Base-by-base conservation (phyloP, 1,140 invertebrate genomes). In the Vanessa atalanta region DNA sequence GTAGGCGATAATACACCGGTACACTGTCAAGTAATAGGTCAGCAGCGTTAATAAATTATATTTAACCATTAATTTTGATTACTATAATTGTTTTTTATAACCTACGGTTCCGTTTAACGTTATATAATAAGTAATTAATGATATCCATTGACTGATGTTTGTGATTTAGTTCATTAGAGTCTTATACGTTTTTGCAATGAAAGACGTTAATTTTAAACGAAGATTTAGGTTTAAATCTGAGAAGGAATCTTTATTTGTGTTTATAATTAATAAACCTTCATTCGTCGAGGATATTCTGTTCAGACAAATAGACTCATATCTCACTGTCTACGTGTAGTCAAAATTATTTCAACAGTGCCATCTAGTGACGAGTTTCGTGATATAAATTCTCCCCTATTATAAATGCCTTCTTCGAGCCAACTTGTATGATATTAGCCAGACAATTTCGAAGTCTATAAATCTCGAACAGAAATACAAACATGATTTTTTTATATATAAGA, bases 11-110 rank as follows among this genome's bases (percentile, higher is more conserved):
- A 48, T 37, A 71, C 70, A 71, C 37, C 37, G 48, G 51, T 53
- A 65, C 70, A 64, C 63, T 61, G 65, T 73, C 65, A 61, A 51
- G 65, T 50, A 20, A n/a, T 67, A 66, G 53, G 71, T 43, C 65
- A 67, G 13, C 15, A 13, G 50, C 15, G 37, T 31, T 60, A 67
- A 73, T 73, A 67, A 68, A 67, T 68, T 67, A 63, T 48, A 69
- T 26, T 15, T 15, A 61, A 37, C 57, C 26, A 61, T 37, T 61
- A 37, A 31, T 61, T 61, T 57, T 12, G 16, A 23, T 57, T 57
- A 57, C 11, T 57, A 57, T 57, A 57, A 57, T 57, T 23, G n/a
- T 53, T 16, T 53, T 57, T 57, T 23, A 20, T 57, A 23, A 12
- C 8, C 20, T 57, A 23, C 12, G 16, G 53, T 57, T 57, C 53